These are phyloP conservation scores for Nemotelus nigrinus DNA, from an alignment of 2,888 invertebrate genomes.

Conservation along the genomic window DNA sequence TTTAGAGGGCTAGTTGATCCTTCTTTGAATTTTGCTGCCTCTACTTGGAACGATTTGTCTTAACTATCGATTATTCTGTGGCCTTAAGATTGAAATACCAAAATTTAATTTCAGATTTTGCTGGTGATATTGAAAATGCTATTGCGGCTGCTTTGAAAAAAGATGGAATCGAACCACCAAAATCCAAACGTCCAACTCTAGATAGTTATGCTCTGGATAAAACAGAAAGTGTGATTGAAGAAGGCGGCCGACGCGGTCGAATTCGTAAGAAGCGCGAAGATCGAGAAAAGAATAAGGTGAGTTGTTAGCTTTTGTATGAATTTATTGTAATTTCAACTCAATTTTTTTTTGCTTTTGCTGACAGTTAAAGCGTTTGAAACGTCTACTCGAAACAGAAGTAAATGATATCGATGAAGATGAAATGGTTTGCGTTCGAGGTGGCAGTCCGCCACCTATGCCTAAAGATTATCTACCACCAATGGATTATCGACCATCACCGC, in stretches of 20 bases:
- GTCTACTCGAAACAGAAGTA: background rate
- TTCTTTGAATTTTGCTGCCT: no score
- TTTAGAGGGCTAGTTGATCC: no score
- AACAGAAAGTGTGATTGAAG: conserved; percentile 61
- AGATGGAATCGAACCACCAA: conserved; percentile 66
- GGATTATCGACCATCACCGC: conserved; percentile 55
- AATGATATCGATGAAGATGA: conserved; percentile 77
- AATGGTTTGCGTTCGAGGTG: conserved; percentile 82
- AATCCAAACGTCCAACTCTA: conserved; percentile 56
- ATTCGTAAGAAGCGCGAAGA: conserved; percentile 70
- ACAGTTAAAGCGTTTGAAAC: conserved; percentile 20
- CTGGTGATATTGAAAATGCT: conserved; percentile 80
- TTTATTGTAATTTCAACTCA: background rate
- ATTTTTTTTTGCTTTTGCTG: background rate
- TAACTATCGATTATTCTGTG: no score
- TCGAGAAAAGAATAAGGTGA: conserved; percentile 65
- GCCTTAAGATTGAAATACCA: no score
- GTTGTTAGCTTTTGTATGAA: background rate
- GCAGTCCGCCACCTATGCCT: conserved; percentile 69
- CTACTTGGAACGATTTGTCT: no score
- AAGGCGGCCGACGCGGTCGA: conserved; percentile 58
- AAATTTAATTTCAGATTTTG: conserved; percentile 69
- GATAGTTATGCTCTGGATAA: background rate
- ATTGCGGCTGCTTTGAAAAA: conserved; percentile 80
- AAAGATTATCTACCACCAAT: conserved; percentile 29